Evolutionary conservation across 64 coral and sea anemone genomes (phyloP), one percentile per base, ranked within the genome.

Genomic region (Hydrozoanthus tunicans): DNA sequence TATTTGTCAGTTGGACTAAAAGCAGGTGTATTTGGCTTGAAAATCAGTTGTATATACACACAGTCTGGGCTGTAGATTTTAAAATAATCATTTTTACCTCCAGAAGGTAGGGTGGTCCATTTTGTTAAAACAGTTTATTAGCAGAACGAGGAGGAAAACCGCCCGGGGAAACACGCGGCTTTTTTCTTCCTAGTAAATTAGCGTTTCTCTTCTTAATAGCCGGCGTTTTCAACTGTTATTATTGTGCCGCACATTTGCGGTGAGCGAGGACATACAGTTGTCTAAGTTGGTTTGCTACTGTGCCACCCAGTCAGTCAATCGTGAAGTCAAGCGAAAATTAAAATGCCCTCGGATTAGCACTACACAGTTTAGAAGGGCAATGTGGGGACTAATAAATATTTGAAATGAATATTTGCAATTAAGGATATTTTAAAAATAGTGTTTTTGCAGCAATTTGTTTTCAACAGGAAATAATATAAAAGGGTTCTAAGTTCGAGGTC

Each of bases 171-270:
- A 58, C 32, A 43, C 24, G 84, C 84, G 84, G 84, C 55, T 52
- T 88, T 88, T 23, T 73, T 74, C 60, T 75, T 20, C 55, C 56
- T 12, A 6, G 53, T 88, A 73, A 88, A 59, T 73, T 74, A 86
- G 84, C 68, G 84, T 73, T 88, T 58, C 74, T 73, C 84, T 60
- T 56, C 26, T 59, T 88, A 88, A 88, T 88, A 88, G 84, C 68
- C 68, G 84, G 84, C 24, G 67, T 88, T 88, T 88, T 88, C 84
- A 88, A 73, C 26, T 59, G 69, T 74, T 88, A 88, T 75, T 88
- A 88, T 12, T 75, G 58, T 73, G 84, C 84, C 68, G 84, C 84
- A 88, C 51, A 74, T 88, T 69, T 88, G 68, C 69, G 84, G 54
- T 88, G 84, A 88, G 84, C 68, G 84, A 88, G 65, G 14, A 27